These are phyloP conservation scores for Seriola aureovittata DNA, from an alignment of 2,113 vertebrate genomes.

Conservation along the genomic window DNA sequence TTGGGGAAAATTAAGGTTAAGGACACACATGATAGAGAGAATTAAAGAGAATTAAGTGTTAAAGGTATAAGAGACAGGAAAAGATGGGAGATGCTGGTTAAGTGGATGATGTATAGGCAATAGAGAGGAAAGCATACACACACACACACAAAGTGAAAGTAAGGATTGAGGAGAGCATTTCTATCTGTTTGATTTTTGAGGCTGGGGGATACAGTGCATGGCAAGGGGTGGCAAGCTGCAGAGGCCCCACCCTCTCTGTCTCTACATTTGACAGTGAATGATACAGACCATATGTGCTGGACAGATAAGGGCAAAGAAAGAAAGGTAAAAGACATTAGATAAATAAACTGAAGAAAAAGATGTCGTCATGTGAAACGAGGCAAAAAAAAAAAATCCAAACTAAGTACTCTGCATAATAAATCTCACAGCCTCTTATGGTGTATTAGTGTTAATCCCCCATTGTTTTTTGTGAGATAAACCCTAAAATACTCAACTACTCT, in stretches of 20 bases:
- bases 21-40: constrained; percentile 13
- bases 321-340: constrained; percentile 30
- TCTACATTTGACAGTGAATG: constrained; percentile 53
- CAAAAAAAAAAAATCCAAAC: neutral
- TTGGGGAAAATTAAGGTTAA: neutral
- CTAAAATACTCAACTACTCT: constrained; percentile 17
- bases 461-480: constrained; percentile 24
- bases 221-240: constrained; percentile 15
- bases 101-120: neutral
- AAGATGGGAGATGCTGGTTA: constrained; percentile 15
- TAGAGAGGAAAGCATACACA: neutral
- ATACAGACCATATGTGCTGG: constrained; percentile 58
- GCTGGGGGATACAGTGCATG: neutral
- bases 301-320: constrained; percentile 66
- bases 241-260: constrained; percentile 52
- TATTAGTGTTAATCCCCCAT: constrained; percentile 33
- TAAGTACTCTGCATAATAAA: constrained; percentile 8
- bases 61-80: constrained; percentile 37
- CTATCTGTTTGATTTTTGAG: constrained; percentile 39
- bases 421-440: constrained; percentile 8
- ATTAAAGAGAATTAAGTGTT: constrained; percentile 24
- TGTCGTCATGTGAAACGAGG: neutral
- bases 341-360: constrained; percentile 8
- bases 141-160: neutral
- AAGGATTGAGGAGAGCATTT: neutral